Percentiles rank a stretch among this genome's conserved stretches.
Conservation (phyloP, 2,888 invertebrate genomes). For the Blastobasis lacticolella region DNA sequence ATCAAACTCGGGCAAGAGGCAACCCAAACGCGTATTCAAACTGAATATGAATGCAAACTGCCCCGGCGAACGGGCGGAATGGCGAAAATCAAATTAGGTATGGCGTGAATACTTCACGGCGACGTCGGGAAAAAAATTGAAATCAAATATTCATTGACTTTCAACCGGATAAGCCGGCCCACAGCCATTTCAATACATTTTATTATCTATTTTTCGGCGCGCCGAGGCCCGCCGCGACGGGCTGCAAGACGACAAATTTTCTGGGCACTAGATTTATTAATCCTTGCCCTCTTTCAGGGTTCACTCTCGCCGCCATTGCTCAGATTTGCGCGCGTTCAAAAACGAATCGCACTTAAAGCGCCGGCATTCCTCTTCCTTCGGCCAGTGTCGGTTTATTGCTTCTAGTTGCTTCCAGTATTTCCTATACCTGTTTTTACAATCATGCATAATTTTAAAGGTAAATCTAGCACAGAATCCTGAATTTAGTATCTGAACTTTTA, state of each 20-base stretch:
- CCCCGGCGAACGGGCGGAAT: constrained; percentile 66
- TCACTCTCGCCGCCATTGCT: constrained; percentile 1
- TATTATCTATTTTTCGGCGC: constrained; percentile 68
- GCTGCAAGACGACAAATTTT: constrained; percentile 32
- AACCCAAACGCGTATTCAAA: constrained; percentile 71
- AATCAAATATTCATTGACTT: constrained; percentile 75
- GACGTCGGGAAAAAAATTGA: constrained; percentile 72
- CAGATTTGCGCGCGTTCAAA: not conserved
- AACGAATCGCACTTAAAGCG: no score
- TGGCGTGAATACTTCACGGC: constrained; percentile 74
- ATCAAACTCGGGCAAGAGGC: constrained; percentile 67
- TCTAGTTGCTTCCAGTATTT: no score
- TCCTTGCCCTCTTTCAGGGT: constrained; percentile 18
- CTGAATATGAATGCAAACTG: constrained; percentile 75
- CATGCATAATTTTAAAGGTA: not conserved
- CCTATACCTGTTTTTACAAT: no score
- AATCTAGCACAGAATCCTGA: not conserved
- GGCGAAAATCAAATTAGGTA: constrained; percentile 75
- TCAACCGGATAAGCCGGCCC: constrained; percentile 73
- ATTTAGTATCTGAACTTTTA: not conserved
- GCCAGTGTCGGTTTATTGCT: no score
- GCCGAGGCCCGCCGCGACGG: constrained; percentile 33
- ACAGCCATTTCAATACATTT: constrained; percentile 73
- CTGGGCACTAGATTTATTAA: constrained; percentile 34
- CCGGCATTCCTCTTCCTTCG: no score